A percentile compares a stretch with the other conserved stretches of the same genome.
Conservation (phyloP, 2,888 invertebrate species). For the Callyntrura guangdongensis region DNA sequence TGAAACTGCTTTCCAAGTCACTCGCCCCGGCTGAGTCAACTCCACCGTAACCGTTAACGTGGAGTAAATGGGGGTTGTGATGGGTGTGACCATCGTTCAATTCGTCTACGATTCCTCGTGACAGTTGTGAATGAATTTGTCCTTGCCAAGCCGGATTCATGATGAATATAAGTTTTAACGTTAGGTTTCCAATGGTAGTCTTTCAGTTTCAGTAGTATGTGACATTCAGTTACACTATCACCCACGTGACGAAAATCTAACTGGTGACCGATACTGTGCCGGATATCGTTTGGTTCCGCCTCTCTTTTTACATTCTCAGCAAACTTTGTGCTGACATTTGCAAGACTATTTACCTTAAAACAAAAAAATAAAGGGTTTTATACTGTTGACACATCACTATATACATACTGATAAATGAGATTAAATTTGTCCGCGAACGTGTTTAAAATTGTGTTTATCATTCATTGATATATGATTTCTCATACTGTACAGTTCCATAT, state of each 20-base stretch:
- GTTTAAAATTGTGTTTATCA: too few species aligned
- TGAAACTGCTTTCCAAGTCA: conserved; percentile 64
- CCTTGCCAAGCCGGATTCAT: conserved; percentile 81
- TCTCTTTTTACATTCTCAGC: conserved; percentile 57
- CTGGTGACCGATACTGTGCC: conserved; percentile 41
- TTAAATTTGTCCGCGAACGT: too few species aligned
- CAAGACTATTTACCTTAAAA: conserved; percentile 53
- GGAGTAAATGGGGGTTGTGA: conserved; percentile 29
- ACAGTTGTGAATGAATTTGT: conserved; percentile 76
- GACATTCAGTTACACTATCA: background rate
- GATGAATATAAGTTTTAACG: background rate
- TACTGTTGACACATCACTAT: too few species aligned
- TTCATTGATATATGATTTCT: too few species aligned
- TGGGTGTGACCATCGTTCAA: conserved; percentile 22
- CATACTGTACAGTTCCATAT: too few species aligned
- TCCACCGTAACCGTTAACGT: conserved; percentile 57
- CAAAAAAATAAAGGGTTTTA: too few species aligned
- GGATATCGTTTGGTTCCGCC: conserved; percentile 5
- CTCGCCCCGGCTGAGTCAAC: conserved; percentile 40
- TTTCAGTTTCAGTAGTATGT: background rate
- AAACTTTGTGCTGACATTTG: conserved; percentile 39
- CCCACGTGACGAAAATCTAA: conserved; percentile 23
- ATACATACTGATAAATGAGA: too few species aligned
- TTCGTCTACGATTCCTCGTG: conserved; percentile 60
- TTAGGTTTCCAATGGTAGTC: conserved; percentile 41